phyloP scores from a whole-genome alignment of 2,888 invertebrate genomes.

The Dasysyrphus tricinctus region DNA sequence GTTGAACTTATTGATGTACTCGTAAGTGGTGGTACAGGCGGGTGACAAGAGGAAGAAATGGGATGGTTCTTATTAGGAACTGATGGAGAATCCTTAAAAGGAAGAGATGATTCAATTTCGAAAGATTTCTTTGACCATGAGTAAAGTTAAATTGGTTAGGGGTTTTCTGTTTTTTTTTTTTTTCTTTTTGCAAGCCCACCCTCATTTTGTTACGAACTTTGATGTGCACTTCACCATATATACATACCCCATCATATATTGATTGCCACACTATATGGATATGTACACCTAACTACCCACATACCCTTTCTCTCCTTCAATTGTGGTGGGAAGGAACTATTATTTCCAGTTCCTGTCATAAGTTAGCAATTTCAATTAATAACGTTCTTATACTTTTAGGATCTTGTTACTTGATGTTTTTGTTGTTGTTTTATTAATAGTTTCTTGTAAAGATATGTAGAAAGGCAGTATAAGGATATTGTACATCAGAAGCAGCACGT shows the following conservation, averaged over 20 bases:
- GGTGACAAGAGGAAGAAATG: neutral
- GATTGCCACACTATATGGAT: neutral
- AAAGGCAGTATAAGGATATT: neutral
- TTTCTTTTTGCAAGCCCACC: neutral
- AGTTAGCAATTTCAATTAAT: constrained; percentile 73
- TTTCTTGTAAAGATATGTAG: neutral
- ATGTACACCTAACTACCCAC: neutral
- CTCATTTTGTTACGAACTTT: constrained; percentile 49
- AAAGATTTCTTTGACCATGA: constrained; percentile 73
- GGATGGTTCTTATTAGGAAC: neutral
- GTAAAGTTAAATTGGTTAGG: constrained; percentile 68
- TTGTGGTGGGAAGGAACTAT: constrained; percentile 39
- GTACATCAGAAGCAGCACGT: constrained; percentile 46
- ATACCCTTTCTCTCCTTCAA: neutral
- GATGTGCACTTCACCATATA: constrained; percentile 21
- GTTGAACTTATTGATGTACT: neutral
- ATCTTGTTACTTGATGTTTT: constrained; percentile 31
- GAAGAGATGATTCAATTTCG: constrained; percentile 69
- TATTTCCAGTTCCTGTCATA: constrained; percentile 70
- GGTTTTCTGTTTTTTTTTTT: neutral
- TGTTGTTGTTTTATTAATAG: constrained; percentile 24
- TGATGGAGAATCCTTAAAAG: constrained; percentile 54
- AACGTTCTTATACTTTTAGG: constrained; percentile 45
- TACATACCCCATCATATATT: neutral
- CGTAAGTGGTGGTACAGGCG: constrained; percentile 1